A percentile compares a stretch with the other conserved stretches of the same genome.
These are phyloP conservation scores for Staurois parvus DNA, from an alignment of 2,797 vertebrate species.

Conservation along the genomic window DNA sequence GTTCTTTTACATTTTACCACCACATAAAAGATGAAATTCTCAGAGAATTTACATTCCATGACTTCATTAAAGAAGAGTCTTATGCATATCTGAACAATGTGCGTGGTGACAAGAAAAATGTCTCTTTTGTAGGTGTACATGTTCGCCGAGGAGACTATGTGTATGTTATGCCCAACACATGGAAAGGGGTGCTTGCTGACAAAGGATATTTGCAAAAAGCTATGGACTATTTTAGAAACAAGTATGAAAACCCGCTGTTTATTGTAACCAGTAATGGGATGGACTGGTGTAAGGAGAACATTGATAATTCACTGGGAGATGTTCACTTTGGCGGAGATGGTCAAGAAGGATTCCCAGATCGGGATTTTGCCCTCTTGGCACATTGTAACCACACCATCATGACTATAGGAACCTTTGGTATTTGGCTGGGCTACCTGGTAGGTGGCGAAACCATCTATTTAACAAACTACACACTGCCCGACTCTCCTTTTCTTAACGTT, in stretches of 20 bases:
- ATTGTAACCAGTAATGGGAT: slow-evolving; percentile 70
- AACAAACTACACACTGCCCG: slow-evolving; percentile 68
- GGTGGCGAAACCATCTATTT: slow-evolving; percentile 69
- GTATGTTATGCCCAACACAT: slow-evolving; percentile 63
- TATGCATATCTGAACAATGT: slow-evolving; percentile 31
- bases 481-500: slow-evolving; percentile 67
- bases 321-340: slow-evolving; percentile 68
- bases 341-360: slow-evolving; percentile 52
- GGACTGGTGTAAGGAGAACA: slow-evolving; percentile 67
- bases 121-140: slow-evolving; percentile 68
- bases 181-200: slow-evolving; percentile 69
- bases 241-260: slow-evolving; percentile 64
- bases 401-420: slow-evolving; percentile 71
- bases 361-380: slow-evolving; percentile 66
- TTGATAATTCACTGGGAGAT: slow-evolving; percentile 61
- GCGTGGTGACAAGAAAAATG: slow-evolving; percentile 1
- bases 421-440: slow-evolving; percentile 69
- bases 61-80: slow-evolving; percentile 59
- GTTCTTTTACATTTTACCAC: slow-evolving; percentile 72
- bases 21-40: slow-evolving; percentile 66
- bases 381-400: slow-evolving; percentile 73
- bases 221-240: slow-evolving; percentile 67
- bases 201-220: slow-evolving; percentile 64
- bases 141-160: slow-evolving; percentile 69
- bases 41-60: slow-evolving; percentile 67